Evolutionary conservation across 2,797 vertebrate genomes (phyloP).

Genomic region (Vultur gryphus): DNA sequence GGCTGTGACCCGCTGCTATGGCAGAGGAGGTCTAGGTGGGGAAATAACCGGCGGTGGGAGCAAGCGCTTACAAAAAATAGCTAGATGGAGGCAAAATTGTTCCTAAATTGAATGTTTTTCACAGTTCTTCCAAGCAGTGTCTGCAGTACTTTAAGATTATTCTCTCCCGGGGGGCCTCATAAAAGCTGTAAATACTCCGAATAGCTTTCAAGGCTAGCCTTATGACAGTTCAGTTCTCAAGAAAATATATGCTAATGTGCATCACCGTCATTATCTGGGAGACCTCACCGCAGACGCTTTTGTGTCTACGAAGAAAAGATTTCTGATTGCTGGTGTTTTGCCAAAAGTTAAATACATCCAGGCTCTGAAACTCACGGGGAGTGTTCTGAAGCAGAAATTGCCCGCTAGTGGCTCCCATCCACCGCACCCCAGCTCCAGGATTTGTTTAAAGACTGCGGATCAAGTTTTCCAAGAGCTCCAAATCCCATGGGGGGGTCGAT

Average conservation of each 20-base stretch:
- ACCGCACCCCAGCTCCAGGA: neutral
- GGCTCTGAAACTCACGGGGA: neutral
- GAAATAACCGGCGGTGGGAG: neutral
- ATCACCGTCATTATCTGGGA: conserved; percentile 48
- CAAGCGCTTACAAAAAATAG: neutral
- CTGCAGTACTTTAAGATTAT: conserved; percentile 61
- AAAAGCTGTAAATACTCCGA: conserved; percentile 72
- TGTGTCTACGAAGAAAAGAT: conserved; percentile 38
- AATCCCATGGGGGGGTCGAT: accelerated
- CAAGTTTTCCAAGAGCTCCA: neutral
- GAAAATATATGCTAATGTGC: conserved; percentile 72
- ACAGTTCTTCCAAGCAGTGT: conserved; percentile 48
- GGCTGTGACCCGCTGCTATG: neutral
- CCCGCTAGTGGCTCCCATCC: neutral
- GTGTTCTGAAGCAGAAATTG: neutral
- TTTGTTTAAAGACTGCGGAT: neutral
- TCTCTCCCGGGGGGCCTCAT: conserved; percentile 64
- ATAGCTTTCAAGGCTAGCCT: conserved; percentile 65
- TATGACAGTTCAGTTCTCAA: conserved; percentile 50
- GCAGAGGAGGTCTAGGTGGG: neutral
- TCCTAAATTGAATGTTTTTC: conserved; percentile 69
- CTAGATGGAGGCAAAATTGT: conserved; percentile 47
- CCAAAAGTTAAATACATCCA: conserved; percentile 18
- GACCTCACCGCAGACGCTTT: conserved; percentile 24
- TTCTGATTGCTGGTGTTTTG: conserved; percentile 55